Conservation (phyloP, 1,140 invertebrate species). For the Melipona quadrifasciata region DNA sequence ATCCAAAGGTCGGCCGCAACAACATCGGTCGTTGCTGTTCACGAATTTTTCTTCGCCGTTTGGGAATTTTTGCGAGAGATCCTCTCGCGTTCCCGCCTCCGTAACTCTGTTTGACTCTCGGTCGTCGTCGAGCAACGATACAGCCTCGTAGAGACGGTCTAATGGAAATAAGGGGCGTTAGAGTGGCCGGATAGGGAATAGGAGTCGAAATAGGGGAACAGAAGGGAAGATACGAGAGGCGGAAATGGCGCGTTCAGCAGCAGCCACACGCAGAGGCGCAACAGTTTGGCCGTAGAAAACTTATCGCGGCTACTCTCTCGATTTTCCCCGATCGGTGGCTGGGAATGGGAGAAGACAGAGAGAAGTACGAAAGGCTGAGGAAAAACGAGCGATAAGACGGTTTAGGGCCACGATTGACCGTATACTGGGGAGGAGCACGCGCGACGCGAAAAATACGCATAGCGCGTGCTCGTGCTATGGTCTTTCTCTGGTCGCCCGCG, state of each 20-base stretch:
- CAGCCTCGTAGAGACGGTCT: neutral
- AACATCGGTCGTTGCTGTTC: neutral
- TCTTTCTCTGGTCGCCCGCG: slow-evolving; percentile 14
- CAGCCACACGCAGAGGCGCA: slow-evolving; percentile 36
- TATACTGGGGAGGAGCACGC: neutral
- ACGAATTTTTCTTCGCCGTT: neutral
- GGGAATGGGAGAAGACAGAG: slow-evolving; percentile 10
- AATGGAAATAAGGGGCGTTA: slow-evolving; percentile 8
- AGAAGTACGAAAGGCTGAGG: neutral
- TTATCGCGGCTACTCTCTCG: slow-evolving; percentile 37
- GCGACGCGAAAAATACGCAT: slow-evolving; percentile 6
- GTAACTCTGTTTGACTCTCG: slow-evolving; percentile 23
- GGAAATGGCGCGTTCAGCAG: slow-evolving; percentile 3
- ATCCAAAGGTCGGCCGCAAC: neutral
- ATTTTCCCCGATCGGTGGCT: slow-evolving; percentile 14
- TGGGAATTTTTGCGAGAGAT: slow-evolving; percentile 8
- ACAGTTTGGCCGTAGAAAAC: slow-evolving; percentile 60
- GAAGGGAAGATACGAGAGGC: neutral
- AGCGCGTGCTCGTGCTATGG: neutral
- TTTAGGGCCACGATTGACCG: slow-evolving; percentile 27
- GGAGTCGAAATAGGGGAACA: neutral
- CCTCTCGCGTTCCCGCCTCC: slow-evolving; percentile 7
- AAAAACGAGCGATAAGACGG: slow-evolving; percentile 31
- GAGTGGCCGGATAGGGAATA: slow-evolving; percentile 17
- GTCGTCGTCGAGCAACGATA: neutral